Evolutionary conservation across 2,797 vertebrate species (phyloP).

Genomic region (Bradypodion ventrale): DNA sequence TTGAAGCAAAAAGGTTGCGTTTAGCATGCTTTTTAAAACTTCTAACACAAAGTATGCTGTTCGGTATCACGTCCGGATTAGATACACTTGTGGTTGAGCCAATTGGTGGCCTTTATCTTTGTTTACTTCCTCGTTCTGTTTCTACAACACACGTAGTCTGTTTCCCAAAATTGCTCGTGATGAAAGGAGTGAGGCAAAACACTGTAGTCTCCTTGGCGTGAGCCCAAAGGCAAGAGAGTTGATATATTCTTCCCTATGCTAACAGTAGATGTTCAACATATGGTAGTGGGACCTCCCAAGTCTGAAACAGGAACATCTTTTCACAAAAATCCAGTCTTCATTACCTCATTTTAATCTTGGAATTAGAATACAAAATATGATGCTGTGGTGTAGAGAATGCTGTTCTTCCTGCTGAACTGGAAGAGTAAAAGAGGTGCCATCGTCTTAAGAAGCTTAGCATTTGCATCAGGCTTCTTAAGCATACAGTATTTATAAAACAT

Average conservation of each 20-base stretch:
- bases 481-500: too few relatives aligned
- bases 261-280: background rate
- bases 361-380: background rate
- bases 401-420: background rate
- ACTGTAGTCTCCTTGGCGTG: background rate
- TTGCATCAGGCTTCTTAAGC: background rate
- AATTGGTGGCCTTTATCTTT: background rate
- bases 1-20: background rate
- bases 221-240: background rate
- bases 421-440: background rate
- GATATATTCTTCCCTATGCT: background rate
- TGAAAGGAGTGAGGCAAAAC: background rate
- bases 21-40: background rate
- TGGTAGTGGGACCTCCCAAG: background rate
- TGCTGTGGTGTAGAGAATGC: background rate
- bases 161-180: constrained; percentile 8
- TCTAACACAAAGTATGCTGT: background rate
- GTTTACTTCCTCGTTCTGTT: constrained; percentile 24
- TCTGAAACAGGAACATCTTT: background rate
- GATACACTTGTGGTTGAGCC: background rate
- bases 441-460: background rate
- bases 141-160: background rate
- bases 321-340: background rate
- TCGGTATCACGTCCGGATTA: background rate
- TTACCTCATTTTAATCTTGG: background rate